A percentile compares a stretch with the other conserved stretches of the same genome.
These are phyloP conservation scores for Crotalus helleri DNA, from an alignment of 2,113 vertebrate species.

Conservation along the genomic window DNA sequence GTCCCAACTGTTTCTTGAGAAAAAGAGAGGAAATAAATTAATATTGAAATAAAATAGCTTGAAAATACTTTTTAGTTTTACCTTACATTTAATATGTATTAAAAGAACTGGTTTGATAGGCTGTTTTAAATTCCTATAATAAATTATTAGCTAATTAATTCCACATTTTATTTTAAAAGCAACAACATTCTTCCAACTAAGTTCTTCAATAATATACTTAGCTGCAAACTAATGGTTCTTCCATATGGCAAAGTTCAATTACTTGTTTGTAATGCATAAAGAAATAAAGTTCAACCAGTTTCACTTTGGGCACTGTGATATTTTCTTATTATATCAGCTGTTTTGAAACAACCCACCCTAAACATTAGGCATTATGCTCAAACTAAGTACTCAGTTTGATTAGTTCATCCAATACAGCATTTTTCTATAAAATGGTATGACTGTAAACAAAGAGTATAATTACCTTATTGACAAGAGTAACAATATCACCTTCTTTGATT, in stretches of 20 bases:
- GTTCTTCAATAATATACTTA: not conserved
- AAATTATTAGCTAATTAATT: not conserved
- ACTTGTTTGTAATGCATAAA: not conserved
- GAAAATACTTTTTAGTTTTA: not conserved
- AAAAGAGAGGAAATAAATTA: not conserved
- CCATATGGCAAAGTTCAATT: not conserved
- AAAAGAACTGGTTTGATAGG: not conserved
- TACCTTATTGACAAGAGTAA: slow-evolving; percentile 93
- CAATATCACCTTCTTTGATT: slow-evolving; percentile 94
- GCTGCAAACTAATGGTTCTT: not conserved
- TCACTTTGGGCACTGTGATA: not conserved
- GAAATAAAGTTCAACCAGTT: not conserved
- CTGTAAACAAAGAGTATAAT: slow-evolving; percentile 36
- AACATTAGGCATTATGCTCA: not conserved
- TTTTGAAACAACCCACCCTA: not conserved
- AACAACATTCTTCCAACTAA: too few relatives aligned
- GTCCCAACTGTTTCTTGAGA: not conserved
- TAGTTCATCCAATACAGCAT: not conserved
- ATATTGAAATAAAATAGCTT: not conserved
- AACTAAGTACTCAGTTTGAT: not conserved
- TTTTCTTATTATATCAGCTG: not conserved
- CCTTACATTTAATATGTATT: not conserved
- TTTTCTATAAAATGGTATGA: not conserved
- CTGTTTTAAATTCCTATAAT: not conserved
- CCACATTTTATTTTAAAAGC: not conserved